A percentile compares a stretch with the other conserved stretches of the same genome.
Evolutionary conservation across 2,888 invertebrate genomes (phyloP).

Genomic region (Notodonta ziczac): DNA sequence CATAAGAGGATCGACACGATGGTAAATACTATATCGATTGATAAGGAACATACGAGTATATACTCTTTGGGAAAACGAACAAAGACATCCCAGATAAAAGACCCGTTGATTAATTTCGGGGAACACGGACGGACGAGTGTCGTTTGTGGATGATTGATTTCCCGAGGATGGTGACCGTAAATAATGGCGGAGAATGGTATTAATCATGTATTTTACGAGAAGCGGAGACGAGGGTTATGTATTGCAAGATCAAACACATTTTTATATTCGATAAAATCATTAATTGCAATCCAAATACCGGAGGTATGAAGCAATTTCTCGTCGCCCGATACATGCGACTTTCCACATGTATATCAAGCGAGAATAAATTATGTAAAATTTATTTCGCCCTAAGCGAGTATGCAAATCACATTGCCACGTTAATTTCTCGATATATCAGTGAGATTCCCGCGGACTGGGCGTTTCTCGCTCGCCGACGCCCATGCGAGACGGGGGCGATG

Average conservation of each 20-base stretch:
- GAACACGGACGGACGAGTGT: constrained; percentile 3
- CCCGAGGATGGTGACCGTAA: not conserved
- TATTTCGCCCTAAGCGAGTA: constrained; percentile 29
- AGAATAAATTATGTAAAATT: constrained; percentile 27
- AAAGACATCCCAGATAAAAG: constrained; percentile 16
- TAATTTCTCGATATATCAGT: constrained; percentile 28
- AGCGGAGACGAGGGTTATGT: not conserved
- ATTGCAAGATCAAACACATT: not conserved
- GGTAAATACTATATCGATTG: constrained; percentile 10
- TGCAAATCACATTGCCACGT: constrained; percentile 29
- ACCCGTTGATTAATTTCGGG: constrained; percentile 19
- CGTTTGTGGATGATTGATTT: constrained; percentile 13
- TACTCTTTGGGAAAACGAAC: constrained; percentile 13
- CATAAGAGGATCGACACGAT: not conserved
- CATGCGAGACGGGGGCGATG: not conserved
- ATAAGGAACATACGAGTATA: constrained; percentile 8
- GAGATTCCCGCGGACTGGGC: constrained; percentile 12
- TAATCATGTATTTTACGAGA: not conserved
- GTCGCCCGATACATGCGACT: not conserved
- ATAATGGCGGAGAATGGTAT: not conserved
- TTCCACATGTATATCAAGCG: constrained; percentile 17
- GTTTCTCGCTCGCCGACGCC: constrained; percentile 3
- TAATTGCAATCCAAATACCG: not conserved
- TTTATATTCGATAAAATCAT: not conserved
- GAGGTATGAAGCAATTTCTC: not conserved